A percentile compares a stretch with the other conserved stretches of the same genome.
Evolutionary conservation across 2,113 vertebrate species (phyloP).

Genomic region (Proteles cristata): DNA sequence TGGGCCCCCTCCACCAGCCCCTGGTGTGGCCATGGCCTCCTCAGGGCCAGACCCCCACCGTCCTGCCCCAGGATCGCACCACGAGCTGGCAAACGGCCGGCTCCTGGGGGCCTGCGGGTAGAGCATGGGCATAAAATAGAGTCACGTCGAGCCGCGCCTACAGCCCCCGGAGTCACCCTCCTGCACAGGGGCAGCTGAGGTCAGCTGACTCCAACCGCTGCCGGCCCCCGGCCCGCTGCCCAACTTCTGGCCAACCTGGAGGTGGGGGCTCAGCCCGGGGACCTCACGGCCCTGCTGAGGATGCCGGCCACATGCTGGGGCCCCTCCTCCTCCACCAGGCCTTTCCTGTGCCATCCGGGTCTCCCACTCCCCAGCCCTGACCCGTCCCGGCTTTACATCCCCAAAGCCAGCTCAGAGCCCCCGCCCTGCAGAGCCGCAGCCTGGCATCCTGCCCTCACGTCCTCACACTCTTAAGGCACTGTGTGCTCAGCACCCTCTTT

Average conservation of each 20-base stretch:
- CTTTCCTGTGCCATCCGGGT: background rate
- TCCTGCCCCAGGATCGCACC: accelerated
- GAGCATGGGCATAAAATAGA: accelerated
- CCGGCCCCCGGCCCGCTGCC: background rate
- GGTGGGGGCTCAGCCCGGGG: background rate
- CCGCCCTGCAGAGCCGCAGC: background rate
- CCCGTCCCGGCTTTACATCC: accelerated
- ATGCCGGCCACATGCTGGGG: accelerated
- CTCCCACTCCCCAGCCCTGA: background rate
- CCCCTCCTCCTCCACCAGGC: background rate
- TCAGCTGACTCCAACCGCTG: background rate
- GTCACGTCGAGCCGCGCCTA: accelerated
- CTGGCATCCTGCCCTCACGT: background rate
- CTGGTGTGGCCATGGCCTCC: background rate
- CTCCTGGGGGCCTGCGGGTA: accelerated
- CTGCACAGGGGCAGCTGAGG: background rate
- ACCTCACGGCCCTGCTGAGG: background rate
- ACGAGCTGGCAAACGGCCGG: background rate
- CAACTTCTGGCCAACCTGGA: background rate
- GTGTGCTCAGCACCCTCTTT: accelerated
- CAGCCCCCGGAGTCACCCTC: accelerated
- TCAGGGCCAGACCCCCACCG: background rate
- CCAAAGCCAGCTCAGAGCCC: background rate
- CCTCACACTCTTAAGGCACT: background rate
- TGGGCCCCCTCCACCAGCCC: background rate